Conservation (phyloP, 2,797 vertebrate genomes). For the Phrynocephalus forsythii region DNA sequence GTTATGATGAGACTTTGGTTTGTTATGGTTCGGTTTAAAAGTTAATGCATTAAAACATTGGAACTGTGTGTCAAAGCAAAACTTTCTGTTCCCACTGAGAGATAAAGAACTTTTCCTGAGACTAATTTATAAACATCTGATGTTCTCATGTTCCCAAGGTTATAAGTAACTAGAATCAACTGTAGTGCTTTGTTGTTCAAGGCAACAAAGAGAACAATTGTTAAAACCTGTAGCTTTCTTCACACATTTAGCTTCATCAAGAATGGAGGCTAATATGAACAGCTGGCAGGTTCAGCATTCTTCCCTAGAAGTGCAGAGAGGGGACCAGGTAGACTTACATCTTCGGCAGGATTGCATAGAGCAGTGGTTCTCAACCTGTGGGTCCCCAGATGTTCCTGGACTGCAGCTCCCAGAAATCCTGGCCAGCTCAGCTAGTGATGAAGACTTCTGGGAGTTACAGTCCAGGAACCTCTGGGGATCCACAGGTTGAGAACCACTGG, state of each 20-base stretch:
- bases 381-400: too few species aligned
- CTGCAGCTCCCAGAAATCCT: too few species aligned
- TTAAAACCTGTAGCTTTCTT: background rate
- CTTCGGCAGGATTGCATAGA: background rate
- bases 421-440: too few species aligned
- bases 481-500: too few species aligned
- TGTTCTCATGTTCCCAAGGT: background rate
- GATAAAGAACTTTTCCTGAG: constrained; percentile 53
- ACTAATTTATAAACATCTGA: constrained; percentile 43
- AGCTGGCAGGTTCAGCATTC: background rate
- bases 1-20: constrained; percentile 50
- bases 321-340: background rate
- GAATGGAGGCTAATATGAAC: background rate
- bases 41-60: background rate
- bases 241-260: background rate
- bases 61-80: constrained; percentile 13
- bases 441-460: too few species aligned
- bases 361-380: too few species aligned
- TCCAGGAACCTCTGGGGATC: too few species aligned
- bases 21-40: constrained; percentile 49
- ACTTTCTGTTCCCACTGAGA: constrained; percentile 28
- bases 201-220: constrained; percentile 4
- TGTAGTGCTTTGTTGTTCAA: constrained; percentile 19
- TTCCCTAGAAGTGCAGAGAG: too few species aligned
- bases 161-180: constrained; percentile 15